Evolutionary conservation across 1,140 invertebrate genomes (phyloP).

Genomic region (Arion vulgaris): DNA sequence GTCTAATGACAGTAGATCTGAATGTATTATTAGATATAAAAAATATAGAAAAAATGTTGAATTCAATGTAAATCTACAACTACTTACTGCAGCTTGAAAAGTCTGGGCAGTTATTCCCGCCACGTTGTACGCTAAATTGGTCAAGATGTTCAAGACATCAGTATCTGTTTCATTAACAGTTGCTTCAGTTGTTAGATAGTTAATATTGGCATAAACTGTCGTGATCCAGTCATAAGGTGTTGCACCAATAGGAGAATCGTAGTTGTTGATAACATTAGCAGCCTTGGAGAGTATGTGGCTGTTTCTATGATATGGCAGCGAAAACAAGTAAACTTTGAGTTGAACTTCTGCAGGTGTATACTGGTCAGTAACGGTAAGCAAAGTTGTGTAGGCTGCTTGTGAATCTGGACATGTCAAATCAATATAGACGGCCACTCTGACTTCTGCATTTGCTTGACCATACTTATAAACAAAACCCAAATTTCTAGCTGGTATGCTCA

Average conservation of each 20-base stretch:
- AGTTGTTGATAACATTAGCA: slow-evolving; percentile 10
- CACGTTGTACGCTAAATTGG: neutral
- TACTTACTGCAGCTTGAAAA: slow-evolving; percentile 16
- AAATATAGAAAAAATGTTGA: no score
- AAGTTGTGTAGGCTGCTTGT: slow-evolving; percentile 34
- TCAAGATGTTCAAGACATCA: slow-evolving; percentile 27
- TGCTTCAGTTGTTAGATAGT: slow-evolving; percentile 40
- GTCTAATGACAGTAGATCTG: no score
- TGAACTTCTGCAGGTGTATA: slow-evolving; percentile 38
- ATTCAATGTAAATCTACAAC: no score
- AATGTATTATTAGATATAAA: no score
- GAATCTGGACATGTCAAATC: slow-evolving; percentile 51
- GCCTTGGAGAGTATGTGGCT: slow-evolving; percentile 47
- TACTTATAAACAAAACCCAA: slow-evolving; percentile 45
- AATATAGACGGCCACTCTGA: slow-evolving; percentile 46
- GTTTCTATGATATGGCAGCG: slow-evolving; percentile 54
- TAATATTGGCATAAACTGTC: slow-evolving; percentile 45
- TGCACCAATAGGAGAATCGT: neutral
- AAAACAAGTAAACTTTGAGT: slow-evolving; percentile 45
- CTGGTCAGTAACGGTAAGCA: slow-evolving; percentile 44
- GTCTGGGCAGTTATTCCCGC: neutral
- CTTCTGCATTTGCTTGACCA: slow-evolving; percentile 26
- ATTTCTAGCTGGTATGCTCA: slow-evolving; percentile 19
- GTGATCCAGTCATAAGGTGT: slow-evolving; percentile 40
- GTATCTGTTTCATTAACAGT: slow-evolving; percentile 39